Conservation (phyloP, 2,113 vertebrate species). For the Thinocorus orbignyianus region DNA sequence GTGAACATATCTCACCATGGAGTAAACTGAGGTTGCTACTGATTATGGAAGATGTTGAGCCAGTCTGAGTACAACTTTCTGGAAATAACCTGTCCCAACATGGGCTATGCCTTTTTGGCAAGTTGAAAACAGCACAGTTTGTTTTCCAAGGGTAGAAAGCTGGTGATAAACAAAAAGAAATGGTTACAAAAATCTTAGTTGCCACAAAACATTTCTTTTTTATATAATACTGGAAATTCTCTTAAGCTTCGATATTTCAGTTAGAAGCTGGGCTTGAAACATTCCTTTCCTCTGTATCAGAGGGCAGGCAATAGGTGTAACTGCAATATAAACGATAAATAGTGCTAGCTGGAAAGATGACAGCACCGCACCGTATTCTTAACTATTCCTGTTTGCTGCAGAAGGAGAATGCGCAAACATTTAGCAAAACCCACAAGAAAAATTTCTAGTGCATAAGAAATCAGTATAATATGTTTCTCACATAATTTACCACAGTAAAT, state of each 20-base stretch:
- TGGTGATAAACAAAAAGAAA: not conserved
- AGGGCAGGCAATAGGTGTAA: not conserved
- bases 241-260: not conserved
- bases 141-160: not conserved
- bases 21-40: not conserved
- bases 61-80: fast-evolving
- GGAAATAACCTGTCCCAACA: not conserved
- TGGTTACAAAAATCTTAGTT: not conserved
- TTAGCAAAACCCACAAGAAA: not conserved
- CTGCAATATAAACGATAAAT: not conserved
- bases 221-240: not conserved
- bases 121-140: not conserved
- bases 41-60: not conserved
- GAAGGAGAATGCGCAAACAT: not conserved
- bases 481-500: conserved; percentile 4
- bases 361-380: not conserved
- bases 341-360: not conserved
- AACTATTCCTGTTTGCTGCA: not conserved
- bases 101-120: not conserved
- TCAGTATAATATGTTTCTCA: not conserved
- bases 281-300: not conserved
- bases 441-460: not conserved
- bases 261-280: not conserved
- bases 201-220: not conserved
- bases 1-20: not conserved